Conservation (phyloP, 1,140 invertebrate genomes). For the Cydia pomonella region DNA sequence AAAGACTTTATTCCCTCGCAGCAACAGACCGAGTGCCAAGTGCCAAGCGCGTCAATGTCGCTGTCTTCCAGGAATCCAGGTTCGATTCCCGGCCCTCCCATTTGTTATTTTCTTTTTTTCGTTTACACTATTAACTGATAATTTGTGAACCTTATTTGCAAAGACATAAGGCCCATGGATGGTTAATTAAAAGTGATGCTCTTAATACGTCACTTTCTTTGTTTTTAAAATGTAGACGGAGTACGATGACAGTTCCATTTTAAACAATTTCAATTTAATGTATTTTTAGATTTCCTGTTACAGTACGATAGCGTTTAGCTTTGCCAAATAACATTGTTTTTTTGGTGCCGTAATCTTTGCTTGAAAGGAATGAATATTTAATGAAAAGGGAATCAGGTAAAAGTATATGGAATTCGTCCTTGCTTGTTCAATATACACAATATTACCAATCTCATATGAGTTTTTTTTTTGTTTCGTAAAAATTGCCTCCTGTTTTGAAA, state of each 20-base stretch:
- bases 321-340: not conserved
- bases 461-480: too few relatives aligned
- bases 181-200: too few relatives aligned
- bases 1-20: not conserved
- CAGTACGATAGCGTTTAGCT: not conserved
- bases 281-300: not conserved
- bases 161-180: too few relatives aligned
- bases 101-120: constrained; percentile 1
- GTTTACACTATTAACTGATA: not conserved
- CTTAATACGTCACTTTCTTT: not conserved
- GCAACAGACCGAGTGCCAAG: not conserved
- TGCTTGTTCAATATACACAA: not conserved
- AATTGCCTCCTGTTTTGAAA: too few relatives aligned
- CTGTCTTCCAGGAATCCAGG: constrained; percentile 17
- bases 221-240: not conserved
- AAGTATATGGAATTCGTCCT: not conserved
- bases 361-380: not conserved
- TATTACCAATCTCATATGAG: too few relatives aligned
- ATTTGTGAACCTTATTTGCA: too few relatives aligned
- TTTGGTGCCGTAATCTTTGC: not conserved
- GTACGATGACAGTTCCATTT: not conserved
- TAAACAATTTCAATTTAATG: not conserved
- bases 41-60: constrained; percentile 25
- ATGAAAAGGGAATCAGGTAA: not conserved
- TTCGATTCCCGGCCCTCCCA: not conserved